phyloP scores from a whole-genome alignment of 2,888 invertebrate species.

The Synanthedon andrenaeformis region DNA sequence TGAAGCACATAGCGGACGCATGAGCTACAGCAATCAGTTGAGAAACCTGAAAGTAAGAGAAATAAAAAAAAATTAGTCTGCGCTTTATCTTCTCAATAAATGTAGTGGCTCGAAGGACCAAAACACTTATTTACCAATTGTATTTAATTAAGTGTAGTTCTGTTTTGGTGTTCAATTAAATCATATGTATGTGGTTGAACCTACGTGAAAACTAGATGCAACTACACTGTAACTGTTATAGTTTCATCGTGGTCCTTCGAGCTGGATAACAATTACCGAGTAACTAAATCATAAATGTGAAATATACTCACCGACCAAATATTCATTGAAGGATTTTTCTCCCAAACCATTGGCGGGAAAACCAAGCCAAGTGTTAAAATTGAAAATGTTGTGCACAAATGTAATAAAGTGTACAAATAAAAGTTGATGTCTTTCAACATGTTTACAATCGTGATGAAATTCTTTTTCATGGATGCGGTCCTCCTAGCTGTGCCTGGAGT shows the following conservation, averaged over 20 bases:
- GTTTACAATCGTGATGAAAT: constrained; percentile 49
- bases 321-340: constrained; percentile 45
- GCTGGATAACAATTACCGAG: neutral
- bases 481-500: constrained; percentile 51
- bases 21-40: constrained; percentile 41
- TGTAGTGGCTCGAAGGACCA: too few species aligned
- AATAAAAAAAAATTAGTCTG: neutral
- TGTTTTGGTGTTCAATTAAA: neutral
- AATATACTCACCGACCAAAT: constrained; percentile 49
- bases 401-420: constrained; percentile 66
- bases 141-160: too few species aligned
- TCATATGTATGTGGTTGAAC: neutral
- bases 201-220: neutral
- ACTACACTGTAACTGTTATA: neutral
- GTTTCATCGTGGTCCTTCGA: neutral
- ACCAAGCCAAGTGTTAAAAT: constrained; percentile 60
- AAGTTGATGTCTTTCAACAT: constrained; percentile 61
- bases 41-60: constrained; percentile 28
- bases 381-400: constrained; percentile 67
- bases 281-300: neutral
- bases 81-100: too few species aligned
- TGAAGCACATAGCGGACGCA: constrained; percentile 51
- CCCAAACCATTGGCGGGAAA: constrained; percentile 67
- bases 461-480: constrained; percentile 54
- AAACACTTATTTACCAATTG: too few species aligned